Conservation (phyloP, 2,113 vertebrate species). For the Ploceus nigricollis region DNA sequence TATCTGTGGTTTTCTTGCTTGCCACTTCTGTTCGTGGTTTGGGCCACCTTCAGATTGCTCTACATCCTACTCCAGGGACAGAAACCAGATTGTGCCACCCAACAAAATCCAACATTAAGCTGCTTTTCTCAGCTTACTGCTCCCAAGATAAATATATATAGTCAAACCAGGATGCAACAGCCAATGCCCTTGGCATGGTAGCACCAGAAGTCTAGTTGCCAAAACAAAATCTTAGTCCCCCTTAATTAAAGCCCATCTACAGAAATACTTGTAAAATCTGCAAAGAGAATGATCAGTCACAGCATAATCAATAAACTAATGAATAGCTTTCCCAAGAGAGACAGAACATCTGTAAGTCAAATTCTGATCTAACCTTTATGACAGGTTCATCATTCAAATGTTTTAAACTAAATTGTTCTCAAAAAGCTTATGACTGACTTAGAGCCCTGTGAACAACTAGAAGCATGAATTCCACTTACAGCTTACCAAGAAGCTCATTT, state of each 20-base stretch:
- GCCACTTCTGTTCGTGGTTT: neutral
- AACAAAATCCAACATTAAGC: neutral
- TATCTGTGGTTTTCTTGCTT: neutral
- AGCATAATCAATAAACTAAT: neutral
- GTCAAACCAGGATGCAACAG: neutral
- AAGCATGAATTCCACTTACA: neutral
- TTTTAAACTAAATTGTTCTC: neutral
- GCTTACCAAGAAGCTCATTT: neutral
- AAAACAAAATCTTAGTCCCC: neutral
- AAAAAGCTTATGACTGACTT: neutral
- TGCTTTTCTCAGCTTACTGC: neutral
- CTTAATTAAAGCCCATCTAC: neutral
- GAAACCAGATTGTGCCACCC: neutral
- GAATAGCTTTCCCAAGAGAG: neutral
- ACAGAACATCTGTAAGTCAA: neutral
- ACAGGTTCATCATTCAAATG: neutral
- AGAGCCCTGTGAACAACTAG: neutral
- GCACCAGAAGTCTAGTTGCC: neutral
- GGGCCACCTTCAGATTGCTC: neutral
- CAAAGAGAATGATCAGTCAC: neutral
- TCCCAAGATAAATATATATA: neutral
- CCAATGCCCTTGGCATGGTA: neutral
- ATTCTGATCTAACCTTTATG: accelerated
- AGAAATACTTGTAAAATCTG: neutral
- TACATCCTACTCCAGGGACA: neutral